These are phyloP conservation scores for Calephelis nemesis DNA, from an alignment of 1,140 invertebrate genomes.

Conservation along the genomic window DNA sequence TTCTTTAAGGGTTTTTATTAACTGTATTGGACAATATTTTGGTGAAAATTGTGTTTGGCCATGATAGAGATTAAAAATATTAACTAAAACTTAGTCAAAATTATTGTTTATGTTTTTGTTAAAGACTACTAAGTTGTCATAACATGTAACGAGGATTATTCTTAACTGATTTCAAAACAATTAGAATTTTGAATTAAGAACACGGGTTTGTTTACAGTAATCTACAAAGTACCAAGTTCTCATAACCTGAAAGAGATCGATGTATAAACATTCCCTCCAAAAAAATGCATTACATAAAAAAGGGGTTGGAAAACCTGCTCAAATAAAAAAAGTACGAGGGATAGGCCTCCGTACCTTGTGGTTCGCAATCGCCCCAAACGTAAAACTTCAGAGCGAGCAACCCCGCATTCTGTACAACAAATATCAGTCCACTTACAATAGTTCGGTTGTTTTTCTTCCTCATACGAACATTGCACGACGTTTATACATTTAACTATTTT, in stretches of 20 bases:
- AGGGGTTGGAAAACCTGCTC: conserved; percentile 67
- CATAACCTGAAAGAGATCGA: conserved; percentile 34
- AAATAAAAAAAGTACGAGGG: conserved; percentile 68
- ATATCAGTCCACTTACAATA: conserved; percentile 73
- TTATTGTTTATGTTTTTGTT: too few species aligned
- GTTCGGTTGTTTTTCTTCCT: conserved; percentile 74
- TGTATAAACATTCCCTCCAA: conserved; percentile 66
- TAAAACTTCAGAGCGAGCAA: conserved; percentile 59
- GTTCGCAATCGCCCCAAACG: conserved; percentile 65
- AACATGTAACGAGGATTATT: conserved; percentile 2
- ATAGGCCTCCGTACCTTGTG: conserved; percentile 68
- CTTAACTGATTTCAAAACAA: neutral
- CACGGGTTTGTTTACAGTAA: neutral
- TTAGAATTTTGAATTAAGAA: neutral
- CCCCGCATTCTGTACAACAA: conserved; percentile 65
- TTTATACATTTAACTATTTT: conserved; percentile 77
- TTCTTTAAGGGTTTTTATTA: neutral
- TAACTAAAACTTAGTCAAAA: too few species aligned
- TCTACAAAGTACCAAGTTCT: neutral
- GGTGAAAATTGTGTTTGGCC: neutral
- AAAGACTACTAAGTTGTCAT: too few species aligned
- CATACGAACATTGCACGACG: conserved; percentile 74
- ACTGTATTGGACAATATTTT: too few species aligned
- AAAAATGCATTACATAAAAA: conserved; percentile 59
- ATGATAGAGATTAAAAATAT: too few species aligned